Percentiles rank a stretch among this genome's conserved stretches.
phyloP scores from a whole-genome alignment of 2,113 vertebrate genomes.

The Donacobius atricapilla region DNA sequence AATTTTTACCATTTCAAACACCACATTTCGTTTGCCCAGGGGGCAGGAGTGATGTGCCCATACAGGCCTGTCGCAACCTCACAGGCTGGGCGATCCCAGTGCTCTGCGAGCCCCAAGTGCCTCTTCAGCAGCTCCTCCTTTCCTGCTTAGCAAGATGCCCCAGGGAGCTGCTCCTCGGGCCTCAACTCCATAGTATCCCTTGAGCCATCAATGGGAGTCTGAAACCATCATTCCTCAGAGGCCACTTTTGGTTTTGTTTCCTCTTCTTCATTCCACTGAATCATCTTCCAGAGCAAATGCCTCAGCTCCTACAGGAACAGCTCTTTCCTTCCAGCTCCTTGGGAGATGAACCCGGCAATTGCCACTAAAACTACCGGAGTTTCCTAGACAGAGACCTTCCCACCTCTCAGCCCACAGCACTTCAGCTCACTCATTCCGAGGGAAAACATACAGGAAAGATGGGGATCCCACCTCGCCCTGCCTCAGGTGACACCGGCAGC shows the following conservation, averaged over 20 bases:
- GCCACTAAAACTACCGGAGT: not conserved
- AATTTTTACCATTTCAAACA: not conserved
- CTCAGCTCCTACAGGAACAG: not conserved
- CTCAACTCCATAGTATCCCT: not conserved
- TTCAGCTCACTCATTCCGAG: not conserved
- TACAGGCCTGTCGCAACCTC: not conserved
- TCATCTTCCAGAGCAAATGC: not conserved
- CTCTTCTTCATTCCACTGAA: not conserved
- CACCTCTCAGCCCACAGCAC: not conserved
- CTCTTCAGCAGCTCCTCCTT: not conserved
- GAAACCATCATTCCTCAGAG: not conserved
- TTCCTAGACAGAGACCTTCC: not conserved
- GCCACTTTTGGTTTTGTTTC: not conserved
- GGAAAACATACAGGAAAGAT: not conserved
- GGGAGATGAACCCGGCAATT: not conserved
- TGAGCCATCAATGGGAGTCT: not conserved
- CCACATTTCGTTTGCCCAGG: not conserved
- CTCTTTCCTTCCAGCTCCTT: not conserved
- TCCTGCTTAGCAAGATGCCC: not conserved
- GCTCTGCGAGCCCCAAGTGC: not conserved
- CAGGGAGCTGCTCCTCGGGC: not conserved
- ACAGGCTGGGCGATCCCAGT: not conserved
- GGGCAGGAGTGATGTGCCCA: not conserved
- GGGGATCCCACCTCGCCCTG: not conserved
- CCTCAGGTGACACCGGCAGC: not conserved